Percentiles rank a stretch among this genome's conserved stretches.
These are phyloP conservation scores for Nasonia vitripennis DNA, from an alignment of 1,140 invertebrate genomes.

Conservation along the genomic window DNA sequence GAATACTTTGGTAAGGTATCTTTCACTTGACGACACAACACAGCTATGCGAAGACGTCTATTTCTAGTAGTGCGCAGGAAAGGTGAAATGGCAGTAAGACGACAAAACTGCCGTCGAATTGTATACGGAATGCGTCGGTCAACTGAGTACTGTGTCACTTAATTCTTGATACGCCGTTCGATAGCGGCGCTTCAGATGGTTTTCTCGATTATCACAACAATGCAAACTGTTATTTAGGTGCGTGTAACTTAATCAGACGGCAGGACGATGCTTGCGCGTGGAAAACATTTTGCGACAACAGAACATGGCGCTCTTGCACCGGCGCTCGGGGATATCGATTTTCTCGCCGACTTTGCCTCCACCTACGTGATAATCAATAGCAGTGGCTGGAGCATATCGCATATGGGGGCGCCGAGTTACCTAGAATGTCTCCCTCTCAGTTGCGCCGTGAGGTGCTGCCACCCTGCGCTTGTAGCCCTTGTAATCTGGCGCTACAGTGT, in stretches of 20 bases:
- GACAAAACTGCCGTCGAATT: not conserved
- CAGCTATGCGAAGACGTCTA: not conserved
- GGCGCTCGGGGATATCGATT: constrained; percentile 69
- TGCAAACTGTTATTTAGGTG: not conserved
- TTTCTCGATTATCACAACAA: not conserved
- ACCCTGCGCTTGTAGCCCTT: constrained; percentile 37
- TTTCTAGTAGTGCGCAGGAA: constrained; percentile 17
- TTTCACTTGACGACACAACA: not conserved
- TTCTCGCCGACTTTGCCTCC: constrained; percentile 67
- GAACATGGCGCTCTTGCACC: constrained; percentile 53
- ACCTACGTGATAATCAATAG: constrained; percentile 72
- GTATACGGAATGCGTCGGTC: not conserved
- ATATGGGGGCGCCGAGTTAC: constrained; percentile 19
- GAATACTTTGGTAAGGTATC: not conserved
- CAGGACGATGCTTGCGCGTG: constrained; percentile 1
- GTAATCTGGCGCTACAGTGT: not conserved
- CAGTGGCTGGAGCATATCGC: not conserved
- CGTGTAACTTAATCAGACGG: not conserved
- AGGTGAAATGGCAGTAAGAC: not conserved
- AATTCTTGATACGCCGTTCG: not conserved
- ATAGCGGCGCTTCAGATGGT: not conserved
- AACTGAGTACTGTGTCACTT: not conserved
- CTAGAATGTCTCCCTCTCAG: not conserved
- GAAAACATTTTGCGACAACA: constrained; percentile 35
- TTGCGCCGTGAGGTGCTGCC: constrained; percentile 60